Conservation (phyloP, 1,140 invertebrate genomes). For the Matsumurasca onukii region DNA sequence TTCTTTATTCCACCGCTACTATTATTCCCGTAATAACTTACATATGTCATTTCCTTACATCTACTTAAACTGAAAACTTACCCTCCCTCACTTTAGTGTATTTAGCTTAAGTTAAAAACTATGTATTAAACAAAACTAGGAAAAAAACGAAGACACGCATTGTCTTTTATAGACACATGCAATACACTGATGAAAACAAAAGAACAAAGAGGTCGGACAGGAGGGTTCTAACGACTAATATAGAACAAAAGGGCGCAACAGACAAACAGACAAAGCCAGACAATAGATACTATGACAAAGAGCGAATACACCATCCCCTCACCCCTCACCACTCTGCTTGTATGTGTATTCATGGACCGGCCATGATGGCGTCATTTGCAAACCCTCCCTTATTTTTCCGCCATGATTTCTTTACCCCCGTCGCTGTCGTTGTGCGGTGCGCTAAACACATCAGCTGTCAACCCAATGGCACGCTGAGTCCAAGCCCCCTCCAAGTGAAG, state of each 20-base stretch:
- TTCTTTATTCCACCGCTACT: too few species aligned
- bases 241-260: background rate
- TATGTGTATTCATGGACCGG: background rate
- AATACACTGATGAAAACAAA: background rate
- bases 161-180: background rate
- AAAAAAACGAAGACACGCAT: background rate
- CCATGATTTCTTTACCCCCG: constrained; percentile 16
- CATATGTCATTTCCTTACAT: background rate
- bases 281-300: constrained; percentile 10
- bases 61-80: background rate
- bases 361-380: background rate
- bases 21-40: background rate
- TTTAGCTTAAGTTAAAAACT: background rate
- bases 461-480: background rate
- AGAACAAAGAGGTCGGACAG: background rate
- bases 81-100: background rate
- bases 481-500: too few species aligned
- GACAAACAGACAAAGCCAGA: background rate
- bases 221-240: background rate
- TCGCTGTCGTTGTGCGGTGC: background rate
- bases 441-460: background rate
- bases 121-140: background rate
- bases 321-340: background rate
- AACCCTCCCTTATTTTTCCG: constrained; percentile 13
- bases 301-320: background rate